A percentile compares a stretch with the other conserved stretches of the same genome.
These are phyloP conservation scores for Melipona bicolor DNA, from an alignment of 2,888 invertebrate genomes.

Conservation along the genomic window DNA sequence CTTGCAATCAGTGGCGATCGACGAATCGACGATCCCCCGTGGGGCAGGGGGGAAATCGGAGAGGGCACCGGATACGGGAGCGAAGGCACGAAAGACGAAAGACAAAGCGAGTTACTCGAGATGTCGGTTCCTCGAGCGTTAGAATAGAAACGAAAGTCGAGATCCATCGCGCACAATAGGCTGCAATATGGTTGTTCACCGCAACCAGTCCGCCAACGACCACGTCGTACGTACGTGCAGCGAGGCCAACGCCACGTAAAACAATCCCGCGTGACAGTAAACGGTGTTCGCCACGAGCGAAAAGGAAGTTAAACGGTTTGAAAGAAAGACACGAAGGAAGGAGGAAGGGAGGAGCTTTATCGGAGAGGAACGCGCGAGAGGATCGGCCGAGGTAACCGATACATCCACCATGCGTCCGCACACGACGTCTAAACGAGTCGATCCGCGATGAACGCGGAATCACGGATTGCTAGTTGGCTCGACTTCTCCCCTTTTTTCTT, in stretches of 20 bases:
- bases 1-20: no score
- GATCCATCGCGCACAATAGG: constrained; percentile 65
- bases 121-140: constrained; percentile 70
- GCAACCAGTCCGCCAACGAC: constrained; percentile 54
- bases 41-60: constrained; percentile 35
- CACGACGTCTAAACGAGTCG: constrained; percentile 44
- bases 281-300: constrained; percentile 40
- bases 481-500: constrained; percentile 43
- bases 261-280: constrained; percentile 80
- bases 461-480: constrained; percentile 66
- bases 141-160: constrained; percentile 73
- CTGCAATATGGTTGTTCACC: constrained; percentile 71
- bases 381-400: constrained; percentile 77
- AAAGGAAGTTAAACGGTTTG: constrained; percentile 57
- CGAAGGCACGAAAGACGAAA: constrained; percentile 8
- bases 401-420: constrained; percentile 67
- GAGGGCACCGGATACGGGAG: constrained; percentile 50
- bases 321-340: constrained; percentile 14
- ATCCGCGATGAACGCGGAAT: constrained; percentile 71
- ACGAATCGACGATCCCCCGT: neutral
- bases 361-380: constrained; percentile 50
- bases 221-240: constrained; percentile 59
- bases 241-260: constrained; percentile 76
- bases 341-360: neutral
- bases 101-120: constrained; percentile 63